Base-by-base conservation (phyloP, 2,888 invertebrate species). In the Bugula neritina region DNA sequence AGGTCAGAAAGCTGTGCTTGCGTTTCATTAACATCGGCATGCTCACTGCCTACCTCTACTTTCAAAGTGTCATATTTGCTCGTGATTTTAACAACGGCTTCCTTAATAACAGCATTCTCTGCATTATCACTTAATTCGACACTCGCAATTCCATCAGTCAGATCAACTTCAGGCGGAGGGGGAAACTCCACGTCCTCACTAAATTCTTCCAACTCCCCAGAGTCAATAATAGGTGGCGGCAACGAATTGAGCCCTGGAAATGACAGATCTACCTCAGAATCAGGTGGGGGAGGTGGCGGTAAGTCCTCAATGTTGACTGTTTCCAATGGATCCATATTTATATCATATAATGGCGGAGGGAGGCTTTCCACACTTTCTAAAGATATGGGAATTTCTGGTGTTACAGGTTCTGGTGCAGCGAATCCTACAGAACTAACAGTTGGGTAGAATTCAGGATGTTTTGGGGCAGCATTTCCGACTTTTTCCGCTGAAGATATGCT, bases 231-330 rank as follows among this genome's bases (percentile, higher is more conserved):
- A 43, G 43, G 43, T 10, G 43, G 43, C 17, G 43, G 43, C 43
- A 43, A 31, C 2, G 31, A 13, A 25, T 34, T 31, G 5, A 27
- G 13, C 17, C 3, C 63, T 13, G 31, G n/a, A 29, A 31, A 1
- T 29, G 63, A 31, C 2, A 29, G 31, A 13, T 25, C 27, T 27
- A 23, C 23, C 27, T 13, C 23, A 10, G 13, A 13, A 13, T 63
- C 63, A 31, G 31, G 25, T 63, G 63, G 21, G n/a, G 63, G 63
- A 29, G 63, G 27, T 34, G 63, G 63, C 63, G 63, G 21, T 63
- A 43, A 17, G 5, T 43, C 43, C 17, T 43, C 43, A 5, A 43
- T 43, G 17, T 10, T 43, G 5, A 43, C 43, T 10, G 43, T 5
- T 43, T 43, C 43, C 17, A 17, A 5, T 43, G 17, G 43, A 5